Percentiles rank a stretch among this genome's conserved stretches.
These are phyloP conservation scores for Zoanthus sociatus DNA, from an alignment of 92 coral and sea anemone species.

Conservation along the genomic window DNA sequence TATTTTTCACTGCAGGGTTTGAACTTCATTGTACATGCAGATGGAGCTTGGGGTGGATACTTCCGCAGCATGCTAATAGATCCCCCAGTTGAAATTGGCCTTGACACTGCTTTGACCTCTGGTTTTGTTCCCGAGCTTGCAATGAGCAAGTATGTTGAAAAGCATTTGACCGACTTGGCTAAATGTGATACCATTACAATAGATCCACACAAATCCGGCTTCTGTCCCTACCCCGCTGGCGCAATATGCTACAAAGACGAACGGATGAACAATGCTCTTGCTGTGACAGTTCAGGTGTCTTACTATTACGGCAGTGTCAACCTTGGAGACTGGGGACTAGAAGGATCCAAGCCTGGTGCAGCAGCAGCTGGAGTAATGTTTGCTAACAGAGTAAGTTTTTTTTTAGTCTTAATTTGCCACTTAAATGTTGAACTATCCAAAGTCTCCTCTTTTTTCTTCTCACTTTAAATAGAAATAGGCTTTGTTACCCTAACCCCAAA, in stretches of 20 bases:
- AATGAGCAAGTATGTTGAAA: constrained; percentile 51
- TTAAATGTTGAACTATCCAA: no score
- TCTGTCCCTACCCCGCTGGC: constrained; percentile 78
- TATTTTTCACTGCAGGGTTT: constrained; percentile 66
- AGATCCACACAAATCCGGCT: constrained; percentile 82
- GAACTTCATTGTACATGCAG: constrained; percentile 81
- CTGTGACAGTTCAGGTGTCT: constrained; percentile 55
- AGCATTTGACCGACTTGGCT: constrained; percentile 57
- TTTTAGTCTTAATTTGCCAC: neutral
- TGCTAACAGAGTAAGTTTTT: constrained; percentile 66
- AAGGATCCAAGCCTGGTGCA: constrained; percentile 83
- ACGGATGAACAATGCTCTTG: constrained; percentile 71
- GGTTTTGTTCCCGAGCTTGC: constrained; percentile 64
- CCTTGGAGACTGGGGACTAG: constrained; percentile 66
- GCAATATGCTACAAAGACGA: constrained; percentile 71
- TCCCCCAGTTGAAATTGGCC: neutral
- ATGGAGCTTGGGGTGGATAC: constrained; percentile 96
- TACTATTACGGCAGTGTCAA: constrained; percentile 69
- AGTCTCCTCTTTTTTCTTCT: no score
- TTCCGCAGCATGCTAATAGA: constrained; percentile 81
- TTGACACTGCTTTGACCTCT: constrained; percentile 1
- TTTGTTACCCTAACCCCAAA: no score
- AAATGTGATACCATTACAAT: constrained; percentile 72
- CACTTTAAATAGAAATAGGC: no score
- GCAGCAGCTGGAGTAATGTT: constrained; percentile 75